Conservation (phyloP, 2,113 vertebrate species). For the Paradoxurus hermaphroditus region DNA sequence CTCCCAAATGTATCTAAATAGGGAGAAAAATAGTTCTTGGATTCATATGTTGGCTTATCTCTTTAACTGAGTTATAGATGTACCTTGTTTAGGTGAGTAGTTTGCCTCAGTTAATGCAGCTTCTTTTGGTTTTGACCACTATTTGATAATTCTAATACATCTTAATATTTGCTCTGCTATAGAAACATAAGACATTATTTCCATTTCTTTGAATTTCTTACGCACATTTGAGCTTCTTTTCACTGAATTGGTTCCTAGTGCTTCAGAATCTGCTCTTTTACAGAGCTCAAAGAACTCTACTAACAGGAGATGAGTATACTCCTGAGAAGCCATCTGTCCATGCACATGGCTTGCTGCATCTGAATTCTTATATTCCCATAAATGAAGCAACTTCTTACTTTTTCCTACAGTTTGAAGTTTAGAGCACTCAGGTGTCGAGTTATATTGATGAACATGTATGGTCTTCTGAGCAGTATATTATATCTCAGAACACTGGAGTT, state of each 20-base stretch:
- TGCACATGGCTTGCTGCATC: background rate
- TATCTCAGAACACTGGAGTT: background rate
- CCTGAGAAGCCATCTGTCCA: background rate
- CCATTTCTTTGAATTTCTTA: background rate
- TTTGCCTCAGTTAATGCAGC: background rate
- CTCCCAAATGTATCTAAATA: background rate
- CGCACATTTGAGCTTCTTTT: background rate
- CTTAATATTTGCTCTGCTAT: background rate
- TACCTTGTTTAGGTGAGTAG: background rate
- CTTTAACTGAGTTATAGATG: background rate
- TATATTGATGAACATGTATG: background rate
- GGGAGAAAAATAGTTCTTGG: background rate
- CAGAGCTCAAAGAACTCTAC: background rate
- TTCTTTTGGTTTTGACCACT: background rate
- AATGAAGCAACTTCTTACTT: background rate
- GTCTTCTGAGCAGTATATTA: background rate
- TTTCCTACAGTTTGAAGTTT: background rate
- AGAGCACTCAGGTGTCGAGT: background rate
- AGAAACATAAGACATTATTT: background rate
- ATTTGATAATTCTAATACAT: background rate
- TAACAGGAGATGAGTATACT: background rate
- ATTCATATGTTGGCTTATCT: background rate
- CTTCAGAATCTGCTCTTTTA: background rate
- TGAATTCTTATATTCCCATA: background rate
- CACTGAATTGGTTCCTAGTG: background rate